phyloP scores from a whole-genome alignment of 2,888 invertebrate species.

The Callosobruchus maculatus region DNA sequence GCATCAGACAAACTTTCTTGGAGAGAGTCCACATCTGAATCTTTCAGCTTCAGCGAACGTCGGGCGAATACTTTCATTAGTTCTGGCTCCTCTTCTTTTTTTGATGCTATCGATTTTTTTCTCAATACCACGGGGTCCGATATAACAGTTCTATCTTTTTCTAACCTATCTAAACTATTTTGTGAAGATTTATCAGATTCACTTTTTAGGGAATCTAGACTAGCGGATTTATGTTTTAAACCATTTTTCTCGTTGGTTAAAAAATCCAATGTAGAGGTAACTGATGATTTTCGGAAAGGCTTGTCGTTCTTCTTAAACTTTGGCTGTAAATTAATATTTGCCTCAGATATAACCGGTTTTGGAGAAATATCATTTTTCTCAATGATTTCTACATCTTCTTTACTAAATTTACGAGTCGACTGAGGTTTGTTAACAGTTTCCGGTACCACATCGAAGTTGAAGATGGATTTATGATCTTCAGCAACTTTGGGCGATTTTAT shows the following conservation, averaged over 20 bases:
- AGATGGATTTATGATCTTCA: conserved; percentile 33
- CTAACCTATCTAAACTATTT: conserved; percentile 36
- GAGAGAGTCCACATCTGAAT: conserved; percentile 60
- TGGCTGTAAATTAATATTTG: conserved; percentile 12
- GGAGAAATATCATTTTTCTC: conserved; percentile 35
- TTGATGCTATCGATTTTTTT: conserved; percentile 53
- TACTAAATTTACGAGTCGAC: conserved; percentile 34
- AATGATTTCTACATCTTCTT: conserved; percentile 46
- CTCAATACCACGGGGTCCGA: conserved; percentile 51
- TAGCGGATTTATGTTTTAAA: conserved; percentile 51
- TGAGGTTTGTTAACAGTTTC: conserved; percentile 21
- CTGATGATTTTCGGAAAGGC: conserved; percentile 31
- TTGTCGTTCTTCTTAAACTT: conserved; percentile 36
- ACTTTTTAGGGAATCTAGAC: conserved; percentile 50
- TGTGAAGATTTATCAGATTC: conserved; percentile 27
- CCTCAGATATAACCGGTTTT: conserved; percentile 21
- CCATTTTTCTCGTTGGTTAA: conserved; percentile 32
- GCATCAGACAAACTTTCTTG: conserved; percentile 53
- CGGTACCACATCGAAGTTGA: conserved; percentile 28
- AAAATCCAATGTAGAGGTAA: conserved; percentile 30
- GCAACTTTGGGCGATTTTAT: conserved; percentile 50
- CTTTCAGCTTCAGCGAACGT: conserved; percentile 76
- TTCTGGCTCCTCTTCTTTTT: conserved; percentile 70
- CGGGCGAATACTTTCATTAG: conserved; percentile 79
- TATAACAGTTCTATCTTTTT: conserved; percentile 31